These are phyloP conservation scores for Dryomyza anilis DNA, from an alignment of 2,888 invertebrate species.

Conservation along the genomic window DNA sequence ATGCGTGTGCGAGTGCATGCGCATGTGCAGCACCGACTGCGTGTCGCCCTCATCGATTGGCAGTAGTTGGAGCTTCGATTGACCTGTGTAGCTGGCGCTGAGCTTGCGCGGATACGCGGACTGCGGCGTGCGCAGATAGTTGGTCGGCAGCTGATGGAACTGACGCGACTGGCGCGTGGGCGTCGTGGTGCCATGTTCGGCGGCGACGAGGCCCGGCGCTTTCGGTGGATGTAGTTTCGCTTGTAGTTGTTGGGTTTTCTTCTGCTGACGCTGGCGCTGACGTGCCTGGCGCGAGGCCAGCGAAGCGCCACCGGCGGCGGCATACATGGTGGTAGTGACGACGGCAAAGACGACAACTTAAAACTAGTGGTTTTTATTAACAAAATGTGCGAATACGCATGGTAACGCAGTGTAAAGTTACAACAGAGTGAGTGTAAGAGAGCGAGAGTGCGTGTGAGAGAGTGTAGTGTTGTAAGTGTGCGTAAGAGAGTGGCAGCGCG, in stretches of 20 bases:
- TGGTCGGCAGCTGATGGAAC: conserved; percentile 65
- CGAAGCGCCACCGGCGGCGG: conserved; percentile 87
- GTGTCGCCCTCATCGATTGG: conserved; percentile 60
- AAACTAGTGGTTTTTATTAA: background rate
- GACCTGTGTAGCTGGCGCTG: conserved; percentile 59
- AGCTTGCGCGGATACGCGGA: conserved; percentile 57
- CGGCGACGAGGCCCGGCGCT: conserved; percentile 46
- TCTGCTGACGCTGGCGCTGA: conserved; percentile 67
- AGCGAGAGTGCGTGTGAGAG: background rate
- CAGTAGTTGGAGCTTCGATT: conserved; percentile 58
- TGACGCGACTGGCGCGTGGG: conserved; percentile 62
- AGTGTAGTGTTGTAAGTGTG: background rate
- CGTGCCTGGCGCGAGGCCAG: conserved; percentile 82
- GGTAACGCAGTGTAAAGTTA: too few relatives aligned
- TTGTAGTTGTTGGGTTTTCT: conserved; percentile 61
- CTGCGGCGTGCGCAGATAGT: conserved; percentile 60
- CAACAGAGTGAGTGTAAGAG: background rate
- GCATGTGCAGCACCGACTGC: conserved; percentile 52
- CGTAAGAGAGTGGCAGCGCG: background rate
- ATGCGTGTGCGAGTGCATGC: conserved; percentile 45
- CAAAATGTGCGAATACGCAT: too few relatives aligned
- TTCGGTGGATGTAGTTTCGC: conserved; percentile 64
- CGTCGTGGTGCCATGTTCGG: conserved; percentile 53
- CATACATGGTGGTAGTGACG: conserved; percentile 69
- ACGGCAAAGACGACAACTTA: background rate